Percentiles rank a stretch among this genome's conserved stretches.
Evolutionary conservation across 2,113 vertebrate genomes (phyloP).

Genomic region (Gracilinanus agilis): DNA sequence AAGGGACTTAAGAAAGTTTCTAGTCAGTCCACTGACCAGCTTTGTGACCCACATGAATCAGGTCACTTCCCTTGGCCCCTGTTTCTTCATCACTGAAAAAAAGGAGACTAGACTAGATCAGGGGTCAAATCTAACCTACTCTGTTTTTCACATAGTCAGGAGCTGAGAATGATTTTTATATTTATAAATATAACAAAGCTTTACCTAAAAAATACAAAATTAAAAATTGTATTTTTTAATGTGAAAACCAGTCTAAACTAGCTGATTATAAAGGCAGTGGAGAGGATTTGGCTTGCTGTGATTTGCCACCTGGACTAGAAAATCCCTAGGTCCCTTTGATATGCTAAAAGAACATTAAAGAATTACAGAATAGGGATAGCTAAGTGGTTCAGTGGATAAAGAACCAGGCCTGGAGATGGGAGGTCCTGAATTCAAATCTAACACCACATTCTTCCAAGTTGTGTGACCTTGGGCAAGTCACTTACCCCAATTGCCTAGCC

Average conservation of each 20-base stretch:
- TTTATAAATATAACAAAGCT: neutral
- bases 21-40: neutral
- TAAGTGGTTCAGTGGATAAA: too few species aligned
- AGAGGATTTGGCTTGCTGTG: neutral
- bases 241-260: neutral
- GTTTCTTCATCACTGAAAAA: neutral
- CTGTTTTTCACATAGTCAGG: neutral
- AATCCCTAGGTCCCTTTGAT: neutral
- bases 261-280: neutral
- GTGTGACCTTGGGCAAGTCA: too few species aligned
- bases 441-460: too few species aligned
- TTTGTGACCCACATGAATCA: neutral
- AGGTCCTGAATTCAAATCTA: too few species aligned
- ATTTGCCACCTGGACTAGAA: neutral
- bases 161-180: neutral
- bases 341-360: neutral
- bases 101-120: neutral
- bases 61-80: neutral
- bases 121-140: neutral
- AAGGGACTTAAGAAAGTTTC: neutral
- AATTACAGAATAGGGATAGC: neutral
- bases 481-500: too few species aligned
- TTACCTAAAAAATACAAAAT: neutral
- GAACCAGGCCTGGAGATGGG: too few species aligned
- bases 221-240: neutral